A percentile compares a stretch with the other conserved stretches of the same genome.
Conservation (phyloP, 2,797 vertebrate genomes). For the Phyllotis vaccarum region DNA sequence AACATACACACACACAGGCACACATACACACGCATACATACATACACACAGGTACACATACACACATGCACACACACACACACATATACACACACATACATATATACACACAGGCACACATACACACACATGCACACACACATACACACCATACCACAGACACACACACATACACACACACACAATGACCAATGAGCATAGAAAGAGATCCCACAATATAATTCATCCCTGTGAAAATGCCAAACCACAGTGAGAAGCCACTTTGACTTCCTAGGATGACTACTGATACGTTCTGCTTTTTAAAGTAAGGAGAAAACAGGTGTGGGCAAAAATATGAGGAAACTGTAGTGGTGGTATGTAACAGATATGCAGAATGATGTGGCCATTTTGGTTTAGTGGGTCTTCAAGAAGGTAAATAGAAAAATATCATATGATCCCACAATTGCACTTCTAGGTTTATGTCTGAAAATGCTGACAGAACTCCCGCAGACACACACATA, state of each 20-base stretch:
- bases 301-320: background rate
- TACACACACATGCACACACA: background rate
- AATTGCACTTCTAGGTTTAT: background rate
- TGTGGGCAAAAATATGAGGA: background rate
- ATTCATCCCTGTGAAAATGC: background rate
- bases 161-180: background rate
- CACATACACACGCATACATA: background rate
- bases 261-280: background rate
- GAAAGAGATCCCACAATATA: background rate
- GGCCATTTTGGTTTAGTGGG: background rate
- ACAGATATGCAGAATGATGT: background rate
- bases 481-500: background rate
- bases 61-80: background rate
- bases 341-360: background rate
- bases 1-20: background rate
- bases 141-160: too few species aligned
- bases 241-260: background rate
- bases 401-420: constrained; percentile 12
- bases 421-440: background rate
- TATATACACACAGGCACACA: too few species aligned
- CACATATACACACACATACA: background rate
- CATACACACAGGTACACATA: background rate
- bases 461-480: background rate
- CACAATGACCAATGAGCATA: background rate
- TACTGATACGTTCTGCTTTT: background rate